Conservation (phyloP, 2,888 invertebrate genomes). For the Poecilobothrus nobilitatus region DNA sequence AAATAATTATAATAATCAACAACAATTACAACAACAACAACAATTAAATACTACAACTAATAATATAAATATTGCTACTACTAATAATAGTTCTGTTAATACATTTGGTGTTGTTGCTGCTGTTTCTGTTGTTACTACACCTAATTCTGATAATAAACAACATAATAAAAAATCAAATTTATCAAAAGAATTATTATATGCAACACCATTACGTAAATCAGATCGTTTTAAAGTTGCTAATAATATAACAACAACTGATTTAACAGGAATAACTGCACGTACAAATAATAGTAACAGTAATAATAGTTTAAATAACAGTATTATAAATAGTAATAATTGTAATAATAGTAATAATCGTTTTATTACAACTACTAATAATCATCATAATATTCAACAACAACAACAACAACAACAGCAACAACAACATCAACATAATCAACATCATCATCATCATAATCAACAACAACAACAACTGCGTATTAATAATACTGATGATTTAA, state of each 20-base stretch:
- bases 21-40: constrained; percentile 26
- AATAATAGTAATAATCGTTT: background rate
- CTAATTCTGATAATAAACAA: background rate
- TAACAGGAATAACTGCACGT: constrained; percentile 19
- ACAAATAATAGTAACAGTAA: constrained; percentile 18
- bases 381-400: background rate
- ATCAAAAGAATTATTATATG: constrained; percentile 43
- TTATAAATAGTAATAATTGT: constrained; percentile 10
- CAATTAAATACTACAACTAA: constrained; percentile 18
- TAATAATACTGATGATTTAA: constrained; percentile 16
- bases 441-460: constrained; percentile 9
- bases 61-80: constrained; percentile 22
- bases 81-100: constrained; percentile 22
- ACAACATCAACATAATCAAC: constrained; percentile 14
- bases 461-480: constrained; percentile 22
- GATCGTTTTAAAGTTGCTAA: constrained; percentile 43
- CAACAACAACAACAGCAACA: background rate
- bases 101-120: constrained; percentile 16
- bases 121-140: background rate
- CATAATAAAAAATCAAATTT: constrained; percentile 25
- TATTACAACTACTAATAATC: constrained; percentile 14
- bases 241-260: constrained; percentile 30
- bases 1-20: constrained; percentile 34
- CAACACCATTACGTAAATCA: constrained; percentile 42
- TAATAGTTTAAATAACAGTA: constrained; percentile 19